Evolutionary conservation across 2,113 vertebrate species (phyloP).

Genomic region (Athene cunicularia): DNA sequence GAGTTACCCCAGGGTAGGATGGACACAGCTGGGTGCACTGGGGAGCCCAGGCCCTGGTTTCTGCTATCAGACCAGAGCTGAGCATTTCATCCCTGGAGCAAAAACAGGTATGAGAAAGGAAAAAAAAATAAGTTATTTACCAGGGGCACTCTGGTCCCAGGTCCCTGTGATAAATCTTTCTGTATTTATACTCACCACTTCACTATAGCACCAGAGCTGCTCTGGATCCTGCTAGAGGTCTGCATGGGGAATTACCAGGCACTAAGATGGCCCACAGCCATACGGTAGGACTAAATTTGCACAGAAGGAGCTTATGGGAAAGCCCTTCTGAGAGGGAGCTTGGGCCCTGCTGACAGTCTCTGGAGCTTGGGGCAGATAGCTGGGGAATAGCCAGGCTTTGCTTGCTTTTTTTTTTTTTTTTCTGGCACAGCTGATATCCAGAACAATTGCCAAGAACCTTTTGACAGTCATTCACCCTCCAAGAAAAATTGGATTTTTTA

Average conservation of each 20-base stretch:
- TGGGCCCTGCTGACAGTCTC: not conserved
- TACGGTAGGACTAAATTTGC: rapidly evolving
- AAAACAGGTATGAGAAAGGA: not conserved
- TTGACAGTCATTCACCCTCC: not conserved
- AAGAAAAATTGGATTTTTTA: not conserved
- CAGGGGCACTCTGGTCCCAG: rapidly evolving
- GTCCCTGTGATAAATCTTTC: not conserved
- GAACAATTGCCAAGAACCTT: not conserved
- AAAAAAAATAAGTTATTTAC: not conserved
- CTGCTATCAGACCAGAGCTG: not conserved
- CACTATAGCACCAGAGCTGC: not conserved
- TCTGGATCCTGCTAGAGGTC: not conserved
- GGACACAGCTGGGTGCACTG: too few relatives aligned
- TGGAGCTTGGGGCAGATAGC: not conserved
- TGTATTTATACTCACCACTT: too few relatives aligned
- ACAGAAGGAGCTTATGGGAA: not conserved
- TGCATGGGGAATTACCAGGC: not conserved
- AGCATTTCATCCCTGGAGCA: not conserved
- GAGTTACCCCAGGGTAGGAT: rapidly evolving
- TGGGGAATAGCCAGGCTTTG: not conserved
- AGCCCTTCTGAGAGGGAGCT: not conserved
- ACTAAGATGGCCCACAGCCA: rapidly evolving
- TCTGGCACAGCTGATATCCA: not conserved
- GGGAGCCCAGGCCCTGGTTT: not conserved
- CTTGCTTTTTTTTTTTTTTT: too few relatives aligned